Evolutionary conservation across 2,888 invertebrate genomes (phyloP).

Genomic region (Pyrrhosoma nymphula): DNA sequence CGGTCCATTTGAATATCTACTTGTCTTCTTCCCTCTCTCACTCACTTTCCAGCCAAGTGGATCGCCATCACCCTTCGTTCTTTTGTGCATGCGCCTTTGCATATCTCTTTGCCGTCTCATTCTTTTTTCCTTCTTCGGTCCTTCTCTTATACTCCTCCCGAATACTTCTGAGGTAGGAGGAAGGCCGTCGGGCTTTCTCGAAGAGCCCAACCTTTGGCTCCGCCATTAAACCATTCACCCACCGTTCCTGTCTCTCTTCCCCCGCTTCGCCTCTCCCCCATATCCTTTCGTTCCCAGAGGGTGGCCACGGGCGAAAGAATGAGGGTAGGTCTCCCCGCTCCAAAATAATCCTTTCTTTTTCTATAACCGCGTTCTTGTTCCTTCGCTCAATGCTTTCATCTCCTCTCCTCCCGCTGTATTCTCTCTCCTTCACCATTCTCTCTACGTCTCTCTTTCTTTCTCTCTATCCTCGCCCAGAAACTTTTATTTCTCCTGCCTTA

Average conservation of each 20-base stretch:
- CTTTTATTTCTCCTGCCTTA: neutral
- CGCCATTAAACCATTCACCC: slow-evolving; percentile 4
- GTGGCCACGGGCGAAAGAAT: neutral
- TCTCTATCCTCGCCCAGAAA: neutral
- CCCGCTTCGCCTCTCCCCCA: neutral
- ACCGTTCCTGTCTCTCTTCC: too few relatives aligned
- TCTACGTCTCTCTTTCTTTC: neutral
- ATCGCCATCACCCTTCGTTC: neutral
- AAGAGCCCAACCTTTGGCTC: neutral
- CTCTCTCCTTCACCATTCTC: neutral
- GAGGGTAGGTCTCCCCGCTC: neutral
- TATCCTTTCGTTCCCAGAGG: neutral
- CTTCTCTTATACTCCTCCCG: neutral
- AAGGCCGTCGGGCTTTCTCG: neutral
- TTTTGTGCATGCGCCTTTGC: neutral
- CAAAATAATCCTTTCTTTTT: neutral
- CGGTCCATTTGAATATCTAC: slow-evolving; percentile 58
- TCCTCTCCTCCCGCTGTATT: neutral
- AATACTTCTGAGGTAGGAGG: neutral
- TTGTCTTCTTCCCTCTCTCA: neutral
- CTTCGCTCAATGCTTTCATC: neutral
- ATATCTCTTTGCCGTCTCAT: neutral
- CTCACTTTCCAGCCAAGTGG: neutral
- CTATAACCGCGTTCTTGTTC: neutral
- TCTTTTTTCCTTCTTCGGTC: neutral